Conservation (phyloP, 37 sponge, comb jelly and placozoan species). For the Geodia barretti region DNA sequence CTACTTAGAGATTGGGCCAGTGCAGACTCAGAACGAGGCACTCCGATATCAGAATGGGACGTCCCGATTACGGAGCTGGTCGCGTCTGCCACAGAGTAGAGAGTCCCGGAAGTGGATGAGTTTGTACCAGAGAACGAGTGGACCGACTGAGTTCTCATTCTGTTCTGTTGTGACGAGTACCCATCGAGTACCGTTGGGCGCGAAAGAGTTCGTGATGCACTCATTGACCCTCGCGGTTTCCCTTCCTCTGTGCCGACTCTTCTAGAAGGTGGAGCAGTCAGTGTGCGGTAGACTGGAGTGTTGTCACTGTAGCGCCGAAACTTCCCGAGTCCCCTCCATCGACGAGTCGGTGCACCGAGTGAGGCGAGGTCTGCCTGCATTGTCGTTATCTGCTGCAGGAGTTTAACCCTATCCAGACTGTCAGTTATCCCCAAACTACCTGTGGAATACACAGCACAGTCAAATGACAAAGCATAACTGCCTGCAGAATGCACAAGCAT, state of each 20-base stretch:
- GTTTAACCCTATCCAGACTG: slow-evolving; percentile 45
- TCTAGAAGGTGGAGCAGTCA: not conserved
- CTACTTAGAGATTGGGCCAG: not conserved
- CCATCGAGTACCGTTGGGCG: not conserved
- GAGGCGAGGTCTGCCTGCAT: slow-evolving; percentile 64
- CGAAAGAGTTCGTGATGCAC: not conserved
- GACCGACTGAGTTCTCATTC: not conserved
- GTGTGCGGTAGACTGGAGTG: not conserved
- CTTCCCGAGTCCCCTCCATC: not conserved
- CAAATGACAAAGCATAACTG: not conserved
- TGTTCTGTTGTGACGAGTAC: not conserved
- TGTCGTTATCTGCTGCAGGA: slow-evolving; percentile 66
- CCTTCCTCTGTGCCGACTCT: not conserved
- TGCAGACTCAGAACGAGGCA: not conserved
- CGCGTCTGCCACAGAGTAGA: not conserved
- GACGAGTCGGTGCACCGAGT: not conserved
- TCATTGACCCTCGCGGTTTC: not conserved
- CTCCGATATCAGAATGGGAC: not conserved
- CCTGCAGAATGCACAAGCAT: not conserved
- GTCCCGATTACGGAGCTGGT: not conserved
- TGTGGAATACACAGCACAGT: not conserved
- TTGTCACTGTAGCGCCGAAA: slow-evolving; percentile 27
- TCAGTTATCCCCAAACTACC: slow-evolving; percentile 53
- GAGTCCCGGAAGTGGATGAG: not conserved
- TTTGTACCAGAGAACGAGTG: not conserved